A percentile compares a stretch with the other conserved stretches of the same genome.
These are phyloP conservation scores for Pachydiplax longipennis DNA, from an alignment of 2,888 invertebrate species.

Conservation along the genomic window DNA sequence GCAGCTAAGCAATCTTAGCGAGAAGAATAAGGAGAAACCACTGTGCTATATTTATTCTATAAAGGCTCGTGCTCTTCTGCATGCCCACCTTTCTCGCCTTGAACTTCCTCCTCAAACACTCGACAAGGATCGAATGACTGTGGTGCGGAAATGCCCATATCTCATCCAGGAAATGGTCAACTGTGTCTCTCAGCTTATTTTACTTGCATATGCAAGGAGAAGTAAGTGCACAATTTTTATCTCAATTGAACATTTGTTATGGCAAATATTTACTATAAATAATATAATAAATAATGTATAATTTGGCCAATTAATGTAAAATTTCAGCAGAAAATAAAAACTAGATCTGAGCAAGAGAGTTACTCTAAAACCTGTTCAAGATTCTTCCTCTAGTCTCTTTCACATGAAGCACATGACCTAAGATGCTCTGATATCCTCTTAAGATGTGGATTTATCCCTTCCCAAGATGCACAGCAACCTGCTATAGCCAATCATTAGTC, in stretches of 20 bases:
- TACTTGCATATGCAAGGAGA: constrained; percentile 88
- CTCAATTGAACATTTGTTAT: background rate
- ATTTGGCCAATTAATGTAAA: no score
- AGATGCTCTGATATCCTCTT: no score
- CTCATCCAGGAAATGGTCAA: constrained; percentile 97
- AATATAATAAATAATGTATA: no score
- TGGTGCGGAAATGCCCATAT: constrained; percentile 91
- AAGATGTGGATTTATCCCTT: no score
- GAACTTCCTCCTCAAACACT: constrained; percentile 77
- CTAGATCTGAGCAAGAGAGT: no score
- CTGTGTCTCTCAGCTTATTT: constrained; percentile 91
- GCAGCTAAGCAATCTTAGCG: constrained; percentile 88
- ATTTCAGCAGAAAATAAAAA: no score
- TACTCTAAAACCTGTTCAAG: no score
- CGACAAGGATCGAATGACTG: constrained; percentile 83
- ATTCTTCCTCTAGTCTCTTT: no score
- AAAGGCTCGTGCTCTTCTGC: constrained; percentile 88
- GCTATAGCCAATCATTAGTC: no score
- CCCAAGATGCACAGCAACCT: no score
- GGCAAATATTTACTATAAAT: constrained; percentile 12
- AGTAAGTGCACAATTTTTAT: constrained; percentile 65
- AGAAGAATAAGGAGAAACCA: constrained; percentile 96
- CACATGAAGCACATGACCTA: no score
- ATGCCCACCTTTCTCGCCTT: constrained; percentile 92
- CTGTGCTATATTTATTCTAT: constrained; percentile 92